Evolutionary conservation across 2,888 invertebrate genomes (phyloP), one percentile per base, ranked within the genome.

Genomic region (Dichetophora obliterata): DNA sequence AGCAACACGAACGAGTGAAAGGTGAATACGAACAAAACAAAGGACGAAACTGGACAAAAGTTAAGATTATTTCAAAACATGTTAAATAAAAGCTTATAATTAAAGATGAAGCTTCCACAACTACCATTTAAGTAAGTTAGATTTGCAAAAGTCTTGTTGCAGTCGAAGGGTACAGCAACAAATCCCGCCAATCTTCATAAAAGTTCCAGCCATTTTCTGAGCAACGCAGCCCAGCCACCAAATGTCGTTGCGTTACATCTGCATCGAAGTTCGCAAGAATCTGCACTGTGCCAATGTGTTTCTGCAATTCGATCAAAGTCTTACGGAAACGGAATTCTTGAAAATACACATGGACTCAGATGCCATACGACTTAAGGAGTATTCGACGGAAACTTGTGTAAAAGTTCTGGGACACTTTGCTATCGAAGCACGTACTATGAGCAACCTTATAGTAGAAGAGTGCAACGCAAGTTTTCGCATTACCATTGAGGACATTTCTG

Each of bases 181-280:
- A 66, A 19, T 11, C n/a, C 37, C n/a, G 31, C n/a, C 27, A 31
- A 37, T 3, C 31, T 9, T 3, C 22, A 1, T 48, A n/a, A 9
- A 50, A 14, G 19, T 52, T 8, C 22, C 48, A 8, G 11, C 14
- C 31, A 24, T 50, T 24, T 19, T 6, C 14, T 48, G 11, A 11
- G n/a, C 2, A 57, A 50, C 43, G 11, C 5, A 27, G 16, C 27
- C 16, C 5, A 27, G 16, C 27, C 16, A 73, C 61, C 11, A 79
- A 75, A 87, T 87, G 88, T 80, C 84, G 27, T 77, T 88, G 37
- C 78, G 82, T 65, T 85, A 78, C 70, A 81, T 86, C 71, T 84
- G 84, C 77, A 83, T 88, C 68, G 88, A 88, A 75, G 79, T 89
- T 77, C 89, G 89, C 48, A 86, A 85, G 71, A 85, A 85, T 79